phyloP scores from a whole-genome alignment of 2,113 vertebrate genomes.

The Leptobrachium ailaonicum region DNA sequence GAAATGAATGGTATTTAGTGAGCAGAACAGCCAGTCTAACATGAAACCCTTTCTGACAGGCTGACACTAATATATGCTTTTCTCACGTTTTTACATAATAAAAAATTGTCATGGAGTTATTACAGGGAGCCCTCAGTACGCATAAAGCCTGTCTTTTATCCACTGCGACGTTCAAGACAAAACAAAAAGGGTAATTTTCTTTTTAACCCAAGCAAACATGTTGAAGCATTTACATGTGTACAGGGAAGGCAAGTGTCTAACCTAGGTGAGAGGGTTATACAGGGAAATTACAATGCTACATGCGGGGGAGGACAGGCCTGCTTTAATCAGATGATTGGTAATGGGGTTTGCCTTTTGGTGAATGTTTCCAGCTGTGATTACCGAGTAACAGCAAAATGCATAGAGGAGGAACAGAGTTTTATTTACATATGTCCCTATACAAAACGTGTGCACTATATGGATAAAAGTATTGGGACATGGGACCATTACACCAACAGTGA shows the following conservation, averaged over 20 bases:
- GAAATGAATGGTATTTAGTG: slow-evolving; percentile 48
- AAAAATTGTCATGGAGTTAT: slow-evolving; percentile 38
- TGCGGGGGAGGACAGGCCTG: slow-evolving; percentile 20
- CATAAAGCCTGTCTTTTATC: slow-evolving; percentile 27
- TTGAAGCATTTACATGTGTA: slow-evolving; percentile 9
- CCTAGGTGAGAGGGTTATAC: slow-evolving; percentile 4
- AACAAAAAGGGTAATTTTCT: slow-evolving; percentile 23
- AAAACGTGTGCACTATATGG: no score
- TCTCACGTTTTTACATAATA: slow-evolving; percentile 33
- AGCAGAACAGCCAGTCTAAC: slow-evolving; percentile 40
- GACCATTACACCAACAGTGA: no score
- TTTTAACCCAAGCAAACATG: slow-evolving; percentile 30
- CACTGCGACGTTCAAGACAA: slow-evolving; percentile 14
- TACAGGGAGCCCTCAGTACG: slow-evolving; percentile 16
- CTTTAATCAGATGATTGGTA: not conserved
- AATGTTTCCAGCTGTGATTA: not conserved
- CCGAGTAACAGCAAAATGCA: not conserved
- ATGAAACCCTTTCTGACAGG: slow-evolving; percentile 36
- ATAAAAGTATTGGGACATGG: no score
- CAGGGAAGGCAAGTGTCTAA: not conserved
- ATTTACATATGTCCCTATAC: no score
- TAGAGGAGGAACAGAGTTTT: not conserved
- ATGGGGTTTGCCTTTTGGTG: not conserved
- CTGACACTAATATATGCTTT: slow-evolving; percentile 49
- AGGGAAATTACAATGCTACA: slow-evolving; percentile 40